A percentile compares a stretch with the other conserved stretches of the same genome.
Conservation (phyloP, 2,888 invertebrate genomes). For the Druceiella hillmani region DNA sequence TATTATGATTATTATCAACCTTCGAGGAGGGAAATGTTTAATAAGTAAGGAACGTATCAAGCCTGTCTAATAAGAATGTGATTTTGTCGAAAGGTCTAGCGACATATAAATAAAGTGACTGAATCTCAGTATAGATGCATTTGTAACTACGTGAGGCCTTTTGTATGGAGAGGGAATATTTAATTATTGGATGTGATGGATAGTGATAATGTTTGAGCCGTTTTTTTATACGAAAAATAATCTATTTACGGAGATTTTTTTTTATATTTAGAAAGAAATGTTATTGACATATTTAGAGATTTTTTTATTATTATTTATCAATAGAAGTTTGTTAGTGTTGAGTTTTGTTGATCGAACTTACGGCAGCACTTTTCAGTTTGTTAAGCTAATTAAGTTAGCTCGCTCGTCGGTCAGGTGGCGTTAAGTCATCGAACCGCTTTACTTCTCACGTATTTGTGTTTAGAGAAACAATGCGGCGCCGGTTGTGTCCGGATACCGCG, state of each 20-base stretch:
- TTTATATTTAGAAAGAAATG: conserved; percentile 53
- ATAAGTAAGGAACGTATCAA: too few relatives aligned
- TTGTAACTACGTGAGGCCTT: conserved; percentile 55
- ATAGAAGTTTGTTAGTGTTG: conserved; percentile 51
- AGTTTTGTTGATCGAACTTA: conserved; percentile 50
- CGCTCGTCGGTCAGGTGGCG: too few relatives aligned
- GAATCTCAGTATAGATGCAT: conserved; percentile 57
- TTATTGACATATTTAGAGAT: conserved; percentile 51
- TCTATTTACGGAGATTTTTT: conserved; percentile 55
- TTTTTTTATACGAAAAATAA: conserved; percentile 55
- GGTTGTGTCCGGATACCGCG: too few relatives aligned
- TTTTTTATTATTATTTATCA: conserved; percentile 45
- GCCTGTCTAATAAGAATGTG: conserved; percentile 51
- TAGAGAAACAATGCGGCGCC: too few relatives aligned
- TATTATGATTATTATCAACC: too few relatives aligned
- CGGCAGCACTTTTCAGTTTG: too few relatives aligned
- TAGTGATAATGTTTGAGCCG: too few relatives aligned
- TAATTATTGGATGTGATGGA: conserved; percentile 52
- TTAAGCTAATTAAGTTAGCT: too few relatives aligned
- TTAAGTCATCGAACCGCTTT: too few relatives aligned
- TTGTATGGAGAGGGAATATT: conserved; percentile 47
- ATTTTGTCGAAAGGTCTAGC: conserved; percentile 50
- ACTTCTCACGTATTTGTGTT: too few relatives aligned
- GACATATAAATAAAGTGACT: conserved; percentile 53
- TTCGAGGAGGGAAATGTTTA: too few relatives aligned